Evolutionary conservation across 2,113 vertebrate species (phyloP), one percentile per base, ranked within the genome.

Genomic region (Cromileptes altivelis): DNA sequence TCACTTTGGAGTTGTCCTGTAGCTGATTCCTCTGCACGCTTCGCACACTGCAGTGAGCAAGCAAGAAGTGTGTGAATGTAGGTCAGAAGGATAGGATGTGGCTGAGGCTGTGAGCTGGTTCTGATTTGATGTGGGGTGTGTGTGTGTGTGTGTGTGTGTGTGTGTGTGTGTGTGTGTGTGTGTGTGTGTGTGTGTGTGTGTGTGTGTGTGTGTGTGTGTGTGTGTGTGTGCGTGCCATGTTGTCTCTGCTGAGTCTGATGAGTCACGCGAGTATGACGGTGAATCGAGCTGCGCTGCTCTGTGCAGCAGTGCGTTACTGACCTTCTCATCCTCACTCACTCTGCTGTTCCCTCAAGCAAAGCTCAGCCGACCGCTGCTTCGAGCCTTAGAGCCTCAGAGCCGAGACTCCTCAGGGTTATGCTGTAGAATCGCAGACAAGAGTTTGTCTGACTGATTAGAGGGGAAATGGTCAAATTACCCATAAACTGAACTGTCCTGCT

Each of bases 41-140:
- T 50, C 62, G 19, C 42, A 21, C 71, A 61, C 78, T 85, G 88
- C 75, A 63, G 76, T 82, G 81, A 81, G 65, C 13, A 37, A 13
- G 56, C n/a, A 79, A 58, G 55, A 42, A 78, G 55, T 62, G 30
- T 87, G 74, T 86, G 77, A 92, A 91, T 91, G 78, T 88, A 90
- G 89, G 89, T 93, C 85, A 86, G 69, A 68, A 50, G 60, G 63
- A 30, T 63, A 19, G 71, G 75, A 78, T 87, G 77, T 61, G 47
- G 81, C 80, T 7, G 47, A 42, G 62, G 52, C 49, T 71, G 80
- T 68, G 71, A 70, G 80, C 55, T 70, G 75, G 80, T 63, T 88
- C 49, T 69, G 76, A 69, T 71, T 70, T 76, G 23, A 68, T 70
- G 68, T 60, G 21, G n/a, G 49, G 40, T 45, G 55, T 21, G 8